These are phyloP conservation scores for Pyrocoelia pectoralis DNA, from an alignment of 2,888 invertebrate species.

Conservation along the genomic window DNA sequence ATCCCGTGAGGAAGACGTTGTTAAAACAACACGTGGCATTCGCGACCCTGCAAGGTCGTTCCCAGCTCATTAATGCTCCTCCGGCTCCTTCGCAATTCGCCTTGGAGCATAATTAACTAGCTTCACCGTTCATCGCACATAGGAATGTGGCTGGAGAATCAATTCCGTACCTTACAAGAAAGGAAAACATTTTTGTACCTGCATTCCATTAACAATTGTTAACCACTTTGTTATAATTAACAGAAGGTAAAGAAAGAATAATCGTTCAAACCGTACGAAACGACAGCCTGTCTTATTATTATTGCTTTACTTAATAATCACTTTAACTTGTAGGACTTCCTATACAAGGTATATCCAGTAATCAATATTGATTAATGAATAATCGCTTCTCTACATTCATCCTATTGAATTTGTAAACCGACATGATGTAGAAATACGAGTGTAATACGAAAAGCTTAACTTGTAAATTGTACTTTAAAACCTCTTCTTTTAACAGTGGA, in stretches of 20 bases:
- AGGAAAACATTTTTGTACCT: background rate
- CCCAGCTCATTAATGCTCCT: slow-evolving; percentile 56
- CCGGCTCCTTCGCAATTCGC: slow-evolving; percentile 28
- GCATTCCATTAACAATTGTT: slow-evolving; percentile 47
- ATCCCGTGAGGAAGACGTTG: slow-evolving; percentile 24
- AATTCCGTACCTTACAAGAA: slow-evolving; percentile 1
- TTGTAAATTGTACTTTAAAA: too few relatives aligned
- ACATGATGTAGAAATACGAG: too few relatives aligned
- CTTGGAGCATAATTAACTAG: slow-evolving; percentile 34
- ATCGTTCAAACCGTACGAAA: background rate
- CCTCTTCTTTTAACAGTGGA: too few relatives aligned
- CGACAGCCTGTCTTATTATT: background rate
- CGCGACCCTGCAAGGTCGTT: slow-evolving; percentile 64
- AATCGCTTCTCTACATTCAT: background rate
- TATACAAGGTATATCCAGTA: background rate
- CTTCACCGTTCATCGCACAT: slow-evolving; percentile 61
- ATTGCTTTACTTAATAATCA: background rate
- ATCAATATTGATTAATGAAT: background rate
- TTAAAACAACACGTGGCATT: slow-evolving; percentile 40
- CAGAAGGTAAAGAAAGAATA: background rate
- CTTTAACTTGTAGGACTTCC: background rate
- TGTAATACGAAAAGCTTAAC: too few relatives aligned
- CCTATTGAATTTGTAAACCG: background rate
- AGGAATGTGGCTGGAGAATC: slow-evolving; percentile 59
- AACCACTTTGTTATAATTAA: slow-evolving; percentile 55